These are phyloP conservation scores for Idaea straminata DNA, from an alignment of 2,888 invertebrate species.

Conservation along the genomic window DNA sequence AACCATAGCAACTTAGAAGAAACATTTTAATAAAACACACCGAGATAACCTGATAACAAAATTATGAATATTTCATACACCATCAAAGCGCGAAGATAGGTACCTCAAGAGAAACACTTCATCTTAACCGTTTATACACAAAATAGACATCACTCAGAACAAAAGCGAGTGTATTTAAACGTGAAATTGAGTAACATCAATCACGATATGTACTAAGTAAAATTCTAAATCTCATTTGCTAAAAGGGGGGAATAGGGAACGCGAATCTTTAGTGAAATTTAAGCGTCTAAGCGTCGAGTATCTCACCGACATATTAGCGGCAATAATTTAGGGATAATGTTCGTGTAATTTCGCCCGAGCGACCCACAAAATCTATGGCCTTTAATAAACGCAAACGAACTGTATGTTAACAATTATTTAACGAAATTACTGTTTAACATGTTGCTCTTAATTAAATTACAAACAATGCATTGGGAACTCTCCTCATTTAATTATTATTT, in stretches of 20 bases:
- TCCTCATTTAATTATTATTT: constrained; percentile 46
- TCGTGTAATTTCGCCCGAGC: constrained; percentile 66
- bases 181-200: constrained; percentile 23
- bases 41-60: constrained; percentile 13
- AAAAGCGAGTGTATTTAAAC: constrained; percentile 12
- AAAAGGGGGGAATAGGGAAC: constrained; percentile 21
- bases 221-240: constrained; percentile 31
- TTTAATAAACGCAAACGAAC: constrained; percentile 74
- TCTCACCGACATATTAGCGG: constrained; percentile 72
- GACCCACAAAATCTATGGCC: constrained; percentile 72
- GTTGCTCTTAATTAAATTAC: constrained; percentile 67
- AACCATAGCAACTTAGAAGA: neutral
- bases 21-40: neutral
- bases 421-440: constrained; percentile 69
- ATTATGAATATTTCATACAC: constrained; percentile 7
- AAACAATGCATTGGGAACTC: constrained; percentile 44
- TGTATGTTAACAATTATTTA: constrained; percentile 72
- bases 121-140: constrained; percentile 1
- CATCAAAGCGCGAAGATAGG: constrained; percentile 17
- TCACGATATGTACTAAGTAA: constrained; percentile 26
- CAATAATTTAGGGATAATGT: constrained; percentile 75
- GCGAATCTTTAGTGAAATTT: constrained; percentile 44
- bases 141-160: neutral
- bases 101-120: constrained; percentile 6
- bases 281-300: constrained; percentile 42